These are phyloP conservation scores for Cepaea nemoralis DNA, from an alignment of 1,140 invertebrate species.

Conservation along the genomic window DNA sequence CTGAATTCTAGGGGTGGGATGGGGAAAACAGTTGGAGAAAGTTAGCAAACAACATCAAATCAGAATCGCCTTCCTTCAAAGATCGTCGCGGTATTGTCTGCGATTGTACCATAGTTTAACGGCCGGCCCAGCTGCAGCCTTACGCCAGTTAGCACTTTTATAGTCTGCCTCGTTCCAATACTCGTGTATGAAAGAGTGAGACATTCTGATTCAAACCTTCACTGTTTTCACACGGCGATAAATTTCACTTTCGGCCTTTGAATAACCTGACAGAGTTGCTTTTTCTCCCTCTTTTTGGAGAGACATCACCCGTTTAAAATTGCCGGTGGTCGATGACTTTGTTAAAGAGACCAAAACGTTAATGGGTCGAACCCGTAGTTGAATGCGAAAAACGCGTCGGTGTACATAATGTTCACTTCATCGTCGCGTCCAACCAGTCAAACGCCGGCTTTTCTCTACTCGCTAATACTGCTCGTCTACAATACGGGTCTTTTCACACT, in stretches of 20 bases:
- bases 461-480: slow-evolving; percentile 11
- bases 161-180: slow-evolving; percentile 13
- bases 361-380: neutral
- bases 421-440: neutral
- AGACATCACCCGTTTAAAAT: slow-evolving; percentile 27
- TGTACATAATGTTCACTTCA: slow-evolving; percentile 36
- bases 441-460: slow-evolving; percentile 3
- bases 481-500: slow-evolving; percentile 31
- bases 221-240: slow-evolving; percentile 30
- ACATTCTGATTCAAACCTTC: neutral
- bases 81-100: slow-evolving; percentile 11
- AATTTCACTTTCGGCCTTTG: slow-evolving; percentile 28
- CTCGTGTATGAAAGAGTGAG: neutral
- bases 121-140: slow-evolving; percentile 8
- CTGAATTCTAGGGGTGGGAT: neutral
- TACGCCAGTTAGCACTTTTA: slow-evolving; percentile 11
- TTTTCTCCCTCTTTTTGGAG: too few species aligned
- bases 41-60: slow-evolving; percentile 28
- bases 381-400: slow-evolving; percentile 13
- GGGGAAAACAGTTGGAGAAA: neutral
- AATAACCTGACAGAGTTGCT: slow-evolving; percentile 30
- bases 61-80: slow-evolving; percentile 4
- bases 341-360: slow-evolving; percentile 16
- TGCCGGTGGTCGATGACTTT: slow-evolving; percentile 28
- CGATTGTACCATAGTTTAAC: slow-evolving; percentile 22